Evolutionary conservation across 2,888 invertebrate species (phyloP).

Genomic region (Timema cristinae): DNA sequence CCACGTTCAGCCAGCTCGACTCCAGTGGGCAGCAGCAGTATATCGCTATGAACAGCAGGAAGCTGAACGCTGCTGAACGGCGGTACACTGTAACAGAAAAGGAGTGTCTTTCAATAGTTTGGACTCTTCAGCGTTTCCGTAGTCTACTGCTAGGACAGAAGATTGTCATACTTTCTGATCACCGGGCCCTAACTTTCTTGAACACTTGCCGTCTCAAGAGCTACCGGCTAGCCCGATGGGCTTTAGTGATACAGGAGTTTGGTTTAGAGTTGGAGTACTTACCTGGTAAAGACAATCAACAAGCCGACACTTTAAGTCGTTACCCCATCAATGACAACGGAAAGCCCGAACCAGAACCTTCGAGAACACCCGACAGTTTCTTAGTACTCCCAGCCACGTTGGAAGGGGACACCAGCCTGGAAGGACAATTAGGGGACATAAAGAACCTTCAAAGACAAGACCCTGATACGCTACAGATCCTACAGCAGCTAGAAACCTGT

Average conservation of each 20-base stretch:
- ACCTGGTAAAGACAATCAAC: too few species aligned
- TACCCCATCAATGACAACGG: too few species aligned
- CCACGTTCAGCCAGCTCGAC: conserved; percentile 19
- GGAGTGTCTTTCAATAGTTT: conserved; percentile 3
- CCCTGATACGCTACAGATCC: too few species aligned
- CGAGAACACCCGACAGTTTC: too few species aligned
- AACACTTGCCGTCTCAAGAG: background rate
- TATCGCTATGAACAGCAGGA: conserved; percentile 4
- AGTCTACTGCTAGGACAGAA: background rate
- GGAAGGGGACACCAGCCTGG: too few species aligned
- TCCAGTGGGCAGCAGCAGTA: background rate
- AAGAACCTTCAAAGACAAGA: too few species aligned
- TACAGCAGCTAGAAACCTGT: too few species aligned
- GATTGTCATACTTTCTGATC: conserved; percentile 1
- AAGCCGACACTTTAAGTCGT: too few species aligned
- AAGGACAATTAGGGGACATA: too few species aligned
- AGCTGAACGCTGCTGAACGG: background rate
- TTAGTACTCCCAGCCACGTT: too few species aligned
- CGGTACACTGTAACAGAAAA: background rate
- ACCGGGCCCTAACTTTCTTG: background rate
- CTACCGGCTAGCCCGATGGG: background rate
- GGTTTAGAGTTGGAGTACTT: too few species aligned
- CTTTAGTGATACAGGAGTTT: background rate
- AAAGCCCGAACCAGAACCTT: too few species aligned
- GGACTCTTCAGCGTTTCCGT: background rate